Base-by-base conservation (phyloP, 2,888 invertebrate genomes). In the Sminthurides aquaticus region DNA sequence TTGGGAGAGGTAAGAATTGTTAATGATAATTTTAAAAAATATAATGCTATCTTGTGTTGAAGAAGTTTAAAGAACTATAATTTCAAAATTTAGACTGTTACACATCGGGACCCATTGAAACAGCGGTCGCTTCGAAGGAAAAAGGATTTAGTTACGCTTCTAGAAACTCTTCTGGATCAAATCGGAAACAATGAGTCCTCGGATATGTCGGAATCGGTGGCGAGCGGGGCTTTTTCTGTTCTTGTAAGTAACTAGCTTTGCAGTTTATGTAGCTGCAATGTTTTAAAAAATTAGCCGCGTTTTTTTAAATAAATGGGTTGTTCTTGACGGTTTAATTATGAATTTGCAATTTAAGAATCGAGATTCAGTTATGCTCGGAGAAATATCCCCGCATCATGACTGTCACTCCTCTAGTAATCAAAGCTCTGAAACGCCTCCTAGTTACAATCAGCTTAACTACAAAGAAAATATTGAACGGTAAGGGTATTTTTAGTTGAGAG, bases 361-460 rank as follows among this genome's bases (percentile, higher is more conserved):
- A 28, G 89, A 87, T 77, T 90, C 89, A 0, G 87, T 88, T 25
- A 89, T 91, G 86, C 80, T 91, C 15, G 90, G 90, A 3, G 89
- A 87, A 76, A 89, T 91, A 74, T 91, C 90, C 0, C 90, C 90
- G 0, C 89, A 90, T 77, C 89, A 89, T 75, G 90, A 90, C 62
- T 86, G 86, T 77, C 86, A 83, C 75, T 69, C 75, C 15, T 88
- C 88, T 75, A 87, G 88, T 78, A 89, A 88, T 78, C 87, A 88
- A 15, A 89, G 89, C 27, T 85, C 86, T 0, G 89, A 87, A 75
- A 89, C 90, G 0, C 88, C 87, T 0, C 85, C 89, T 5, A 91
- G 89, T 76, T 92, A 92, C 80, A 89, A 86, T 76, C 90, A 90
- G 77, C 81, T 91, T 5, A 93, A 91, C 79, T 91, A 89, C 77